Conservation (phyloP, 2,888 invertebrate genomes). For the Epiblema foenella region DNA sequence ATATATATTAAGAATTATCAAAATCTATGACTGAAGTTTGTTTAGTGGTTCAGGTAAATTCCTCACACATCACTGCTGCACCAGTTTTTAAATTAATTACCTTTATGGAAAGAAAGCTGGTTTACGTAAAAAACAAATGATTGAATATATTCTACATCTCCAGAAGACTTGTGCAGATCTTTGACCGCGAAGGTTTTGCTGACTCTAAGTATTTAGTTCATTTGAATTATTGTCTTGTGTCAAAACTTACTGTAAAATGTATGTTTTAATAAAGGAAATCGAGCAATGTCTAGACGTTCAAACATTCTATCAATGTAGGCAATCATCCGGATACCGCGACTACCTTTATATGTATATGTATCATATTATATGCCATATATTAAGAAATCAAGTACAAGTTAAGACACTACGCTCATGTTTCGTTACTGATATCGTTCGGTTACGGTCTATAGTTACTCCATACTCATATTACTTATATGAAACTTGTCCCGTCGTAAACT, state of each 20-base stretch:
- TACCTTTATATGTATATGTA: too few relatives aligned
- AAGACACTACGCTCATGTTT: slow-evolving; percentile 18
- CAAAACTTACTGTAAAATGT: neutral
- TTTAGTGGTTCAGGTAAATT: neutral
- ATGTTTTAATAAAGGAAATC: neutral
- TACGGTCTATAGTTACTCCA: slow-evolving; percentile 11
- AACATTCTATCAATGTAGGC: neutral
- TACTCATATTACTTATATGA: slow-evolving; percentile 16
- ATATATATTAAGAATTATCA: neutral
- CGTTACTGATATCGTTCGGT: slow-evolving; percentile 27
- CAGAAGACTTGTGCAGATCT: neutral
- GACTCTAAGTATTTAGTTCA: neutral
- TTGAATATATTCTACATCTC: neutral
- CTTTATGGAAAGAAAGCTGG: neutral
- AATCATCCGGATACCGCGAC: neutral
- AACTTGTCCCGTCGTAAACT: slow-evolving; percentile 14
- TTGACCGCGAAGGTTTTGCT: neutral
- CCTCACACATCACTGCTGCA: neutral
- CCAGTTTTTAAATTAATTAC: neutral
- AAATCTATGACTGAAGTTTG: neutral
- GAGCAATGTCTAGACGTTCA: neutral
- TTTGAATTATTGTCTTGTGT: neutral
- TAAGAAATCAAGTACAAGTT: slow-evolving; percentile 29
- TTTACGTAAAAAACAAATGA: neutral
- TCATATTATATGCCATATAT: slow-evolving; percentile 14